Conservation (phyloP, 2,888 invertebrate species). For the Acanthosepion pharaonis region DNA sequence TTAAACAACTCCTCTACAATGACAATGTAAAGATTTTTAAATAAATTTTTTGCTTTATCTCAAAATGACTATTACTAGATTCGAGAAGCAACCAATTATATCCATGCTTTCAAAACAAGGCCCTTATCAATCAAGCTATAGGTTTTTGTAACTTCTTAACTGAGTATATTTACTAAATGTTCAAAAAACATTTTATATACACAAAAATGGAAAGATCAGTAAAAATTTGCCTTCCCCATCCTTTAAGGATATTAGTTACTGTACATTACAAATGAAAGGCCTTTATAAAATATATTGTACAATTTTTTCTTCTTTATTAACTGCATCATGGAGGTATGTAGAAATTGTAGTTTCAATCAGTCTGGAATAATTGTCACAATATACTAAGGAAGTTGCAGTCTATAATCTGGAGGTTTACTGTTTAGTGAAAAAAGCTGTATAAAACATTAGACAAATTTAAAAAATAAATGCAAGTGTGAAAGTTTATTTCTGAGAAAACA, state of each 20-base stretch:
- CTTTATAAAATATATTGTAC: background rate
- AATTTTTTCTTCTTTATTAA: background rate
- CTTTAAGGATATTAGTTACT: background rate
- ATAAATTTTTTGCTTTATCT: background rate
- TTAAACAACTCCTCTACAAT: too few relatives aligned
- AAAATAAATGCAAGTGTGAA: too few relatives aligned
- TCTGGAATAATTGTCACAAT: background rate
- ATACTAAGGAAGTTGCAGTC: background rate
- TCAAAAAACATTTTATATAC: background rate
- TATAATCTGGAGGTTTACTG: background rate
- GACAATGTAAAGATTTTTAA: background rate
- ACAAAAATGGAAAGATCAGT: background rate
- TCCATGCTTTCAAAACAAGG: background rate
- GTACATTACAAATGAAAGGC: background rate
- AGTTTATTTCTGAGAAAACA: too few relatives aligned
- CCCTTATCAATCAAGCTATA: background rate
- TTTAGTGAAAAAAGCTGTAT: background rate
- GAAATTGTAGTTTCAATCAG: background rate
- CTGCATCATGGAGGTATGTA: constrained; percentile 15
- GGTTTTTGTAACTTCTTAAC: background rate
- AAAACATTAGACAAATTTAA: too few relatives aligned
- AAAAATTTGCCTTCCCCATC: too few relatives aligned
- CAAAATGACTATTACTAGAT: background rate
- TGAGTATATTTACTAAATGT: background rate
- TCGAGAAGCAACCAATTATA: background rate